Base-by-base conservation (phyloP, 1,140 invertebrate species). In the Aphaenogaster ashmeadi region DNA sequence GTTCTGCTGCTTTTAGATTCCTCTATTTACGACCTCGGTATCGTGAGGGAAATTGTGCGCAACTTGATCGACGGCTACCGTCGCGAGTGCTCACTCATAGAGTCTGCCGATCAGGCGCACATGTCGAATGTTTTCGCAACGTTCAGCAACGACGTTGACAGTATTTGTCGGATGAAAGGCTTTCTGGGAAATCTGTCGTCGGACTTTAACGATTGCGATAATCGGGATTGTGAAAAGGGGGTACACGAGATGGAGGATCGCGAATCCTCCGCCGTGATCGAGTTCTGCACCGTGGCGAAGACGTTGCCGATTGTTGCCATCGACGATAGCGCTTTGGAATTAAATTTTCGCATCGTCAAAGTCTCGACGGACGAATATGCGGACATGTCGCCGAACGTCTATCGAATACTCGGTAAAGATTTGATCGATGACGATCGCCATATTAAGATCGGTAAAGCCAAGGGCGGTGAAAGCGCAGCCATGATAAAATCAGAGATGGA, bases 1-100 rank as follows among this genome's bases (percentile, higher is more conserved):
- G 2, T n/a, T 21, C 18, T 84, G 4, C 0, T 36, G 0, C 56
- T 15, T 6, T 15, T 77, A 0, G 38, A 67, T 58, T 86, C 52
- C 3, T 64, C 58, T 41, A 47, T 64, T 44, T 15, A 38, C 74
- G 50, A 72, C 0, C 54, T 60, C 38, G 11, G 27, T 18, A 0
- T 87, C 33, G 11, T 95, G 15, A 80, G 85, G 6, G 94, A 94
- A 87, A 21, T 95, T 0, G 90, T 95, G 15, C 93, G 94, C 74
- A 94, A 94, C 52, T 66, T 95, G 50, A 77, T 95, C 15, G 90
- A 94, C 50, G 89, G 74, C 1, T 44, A 54, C 18, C 69, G 77
- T 36, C 7, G 33, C 21, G 84, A 86, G 3, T 86, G 36, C 47
- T 56, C 38, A 8, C 33, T 79, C 33, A 6, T 52, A 18, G 74